Evolutionary conservation across 2,888 invertebrate species (phyloP), one percentile per base, ranked within the genome.

Genomic region (Acanthosepion pharaonis): DNA sequence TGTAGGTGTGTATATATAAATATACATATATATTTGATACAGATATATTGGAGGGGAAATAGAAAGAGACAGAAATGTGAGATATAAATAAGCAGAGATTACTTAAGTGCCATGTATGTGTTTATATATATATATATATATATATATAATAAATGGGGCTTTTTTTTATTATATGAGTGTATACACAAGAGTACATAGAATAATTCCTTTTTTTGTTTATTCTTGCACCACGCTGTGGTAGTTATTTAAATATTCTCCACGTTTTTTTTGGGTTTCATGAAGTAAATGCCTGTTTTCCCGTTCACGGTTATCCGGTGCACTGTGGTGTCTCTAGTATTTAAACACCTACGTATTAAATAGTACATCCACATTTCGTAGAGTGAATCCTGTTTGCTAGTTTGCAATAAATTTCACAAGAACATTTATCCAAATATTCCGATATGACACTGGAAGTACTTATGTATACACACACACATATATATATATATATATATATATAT

Each of bases 281-380:
- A 78, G 33, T 15, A 78, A n/a, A 18, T 4, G 33, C 15, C 33
- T 33, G 9, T 33, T 78, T 33, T n/a, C 15, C 9, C 78, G n/a
- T n/a, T n/a, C 33, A 11, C 33, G n/a, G 78, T n/a, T 78, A 78
- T 78, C 78, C 78, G n/a, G 78, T 78, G 78, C n/a, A 78, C 78
- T 78, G n/a, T 9, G 78, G 15, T 78, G n/a, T n/a, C 78, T 33
- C 33, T n/a, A 23, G 78, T 15, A 33, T 78, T 78, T 78, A 78
- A 78, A 78, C 78, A 78, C 78, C 78, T 78, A 78, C 78, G 78
- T 78, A 33, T 78, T 78, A 78, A n/a, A 78, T 78, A 78, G 78
- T 78, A 78, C n/a, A 78, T 78, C 78, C 78, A 78, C 78, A 33
- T 78, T 78, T 11, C 33, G n/a, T 33, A 78, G 78, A 78, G n/a